phyloP scores from a whole-genome alignment of 1,140 invertebrate species.

The Heterodera schachtii region DNA sequence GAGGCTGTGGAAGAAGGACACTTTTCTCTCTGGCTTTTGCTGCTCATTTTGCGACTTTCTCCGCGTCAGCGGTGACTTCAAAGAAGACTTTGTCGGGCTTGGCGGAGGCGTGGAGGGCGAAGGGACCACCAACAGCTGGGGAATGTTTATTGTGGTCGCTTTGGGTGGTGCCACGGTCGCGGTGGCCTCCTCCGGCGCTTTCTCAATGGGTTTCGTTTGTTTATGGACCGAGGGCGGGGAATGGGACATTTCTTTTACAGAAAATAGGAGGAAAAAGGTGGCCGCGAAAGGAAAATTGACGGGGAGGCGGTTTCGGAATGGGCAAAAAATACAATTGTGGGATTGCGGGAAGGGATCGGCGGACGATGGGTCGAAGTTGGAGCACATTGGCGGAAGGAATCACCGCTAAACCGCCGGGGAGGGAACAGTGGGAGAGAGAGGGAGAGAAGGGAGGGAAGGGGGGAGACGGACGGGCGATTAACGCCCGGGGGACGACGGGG shows the following conservation, averaged over 20 bases:
- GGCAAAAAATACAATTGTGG: neutral
- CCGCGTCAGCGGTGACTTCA: slow-evolving; percentile 15
- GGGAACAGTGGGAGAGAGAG: neutral
- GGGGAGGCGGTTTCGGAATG: neutral
- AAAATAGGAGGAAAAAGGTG: neutral
- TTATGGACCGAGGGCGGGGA: neutral
- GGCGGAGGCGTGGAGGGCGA: too few relatives aligned
- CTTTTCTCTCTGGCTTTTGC: neutral
- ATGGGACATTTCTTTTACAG: neutral
- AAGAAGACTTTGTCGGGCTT: slow-evolving; percentile 18
- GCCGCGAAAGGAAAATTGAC: neutral
- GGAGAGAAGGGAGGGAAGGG: neutral
- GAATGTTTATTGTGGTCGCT: neutral
- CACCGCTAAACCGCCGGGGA: neutral
- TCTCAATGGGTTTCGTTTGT: neutral
- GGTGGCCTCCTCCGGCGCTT: neutral
- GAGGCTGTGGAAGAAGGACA: slow-evolving; percentile 20
- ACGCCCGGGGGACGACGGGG: too few relatives aligned
- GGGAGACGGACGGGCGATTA: neutral
- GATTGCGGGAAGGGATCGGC: neutral
- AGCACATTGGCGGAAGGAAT: neutral
- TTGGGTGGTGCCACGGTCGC: neutral
- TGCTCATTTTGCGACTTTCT: slow-evolving; percentile 12
- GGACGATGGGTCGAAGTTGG: neutral
- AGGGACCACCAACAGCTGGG: neutral